Base-by-base conservation (phyloP, 2,888 invertebrate genomes). In the Eristalis intricaria region DNA sequence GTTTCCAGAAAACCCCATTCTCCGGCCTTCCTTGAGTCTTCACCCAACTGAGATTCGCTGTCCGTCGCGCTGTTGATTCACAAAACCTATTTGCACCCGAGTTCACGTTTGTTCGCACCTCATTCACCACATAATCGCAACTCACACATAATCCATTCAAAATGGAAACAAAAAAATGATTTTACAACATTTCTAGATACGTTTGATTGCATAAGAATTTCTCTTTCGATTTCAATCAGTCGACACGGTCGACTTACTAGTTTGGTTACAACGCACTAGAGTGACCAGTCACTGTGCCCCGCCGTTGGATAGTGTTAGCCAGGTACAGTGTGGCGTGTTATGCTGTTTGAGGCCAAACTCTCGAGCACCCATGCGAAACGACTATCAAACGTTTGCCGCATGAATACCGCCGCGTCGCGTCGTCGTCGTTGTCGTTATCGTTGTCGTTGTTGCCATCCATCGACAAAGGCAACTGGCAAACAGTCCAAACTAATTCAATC, bases 151-250 rank as follows among this genome's bases (percentile, higher is more conserved):
- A 19, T 4, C 26, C 26, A 3, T 3, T 26, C 2, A 26, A 26
- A 26, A 26, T 2, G 26, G 3, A 26, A 11, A 11, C 1, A 23
- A 22, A 13, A 32, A 79, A 66, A 65, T 19, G 22, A 60, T 35
- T 79, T 80, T 61, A 68, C 80, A 74, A 63, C 71, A 66, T 22
- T 26, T n/a, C 68, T 61, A 71, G 35, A 35, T 61, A 40, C 50
- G 15, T 64, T 65, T 79, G 71, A 71, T 79, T 82, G 64, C 81
- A 60, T 82, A 82, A 82, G 81, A 82, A 82, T 82, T 75, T 75
- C 81, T 82, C 70, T 75, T 75, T 82, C 65, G 35, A 23, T 81
- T 81, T 75, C 64, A 74, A 64, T 81, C 58, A 13, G 60, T 15
- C 7, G 19, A n/a, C n/a, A n/a, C 43, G 4, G 35, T 38, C 22